Percentiles rank a stretch among this genome's conserved stretches.
Conservation (phyloP, 2,797 vertebrate genomes). For the Tenualosa thibaudeaui region DNA sequence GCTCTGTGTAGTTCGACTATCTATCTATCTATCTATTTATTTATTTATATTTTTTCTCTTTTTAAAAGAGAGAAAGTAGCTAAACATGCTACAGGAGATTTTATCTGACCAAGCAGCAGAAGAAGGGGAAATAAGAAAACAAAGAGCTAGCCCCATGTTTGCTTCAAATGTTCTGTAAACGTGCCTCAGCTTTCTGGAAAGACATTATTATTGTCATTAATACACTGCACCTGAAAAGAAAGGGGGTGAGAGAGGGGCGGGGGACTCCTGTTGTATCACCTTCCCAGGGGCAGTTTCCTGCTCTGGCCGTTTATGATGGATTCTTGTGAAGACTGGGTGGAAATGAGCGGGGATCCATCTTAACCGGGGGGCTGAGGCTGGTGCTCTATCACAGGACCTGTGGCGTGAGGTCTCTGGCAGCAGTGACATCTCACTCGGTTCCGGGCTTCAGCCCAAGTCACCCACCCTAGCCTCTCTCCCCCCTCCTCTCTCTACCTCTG, state of each 20-base stretch:
- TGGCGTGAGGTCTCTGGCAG: slow-evolving; percentile 29
- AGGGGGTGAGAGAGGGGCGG: background rate
- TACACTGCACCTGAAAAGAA: slow-evolving; percentile 15
- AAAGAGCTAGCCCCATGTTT: background rate
- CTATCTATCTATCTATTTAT: background rate
- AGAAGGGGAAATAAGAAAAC: too few species aligned
- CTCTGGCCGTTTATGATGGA: slow-evolving; percentile 40
- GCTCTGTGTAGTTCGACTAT: background rate
- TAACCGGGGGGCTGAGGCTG: slow-evolving; percentile 31
- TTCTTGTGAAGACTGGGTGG: slow-evolving; percentile 38
- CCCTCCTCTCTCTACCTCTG: background rate
- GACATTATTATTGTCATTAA: background rate
- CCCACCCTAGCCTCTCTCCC: background rate
- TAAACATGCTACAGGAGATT: background rate
- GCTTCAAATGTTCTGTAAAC: background rate
- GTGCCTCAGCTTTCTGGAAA: background rate
- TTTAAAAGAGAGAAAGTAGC: background rate
- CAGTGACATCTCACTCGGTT: slow-evolving; percentile 48
- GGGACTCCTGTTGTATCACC: slow-evolving; percentile 40
- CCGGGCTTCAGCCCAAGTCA: slow-evolving; percentile 4
- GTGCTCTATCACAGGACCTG: slow-evolving; percentile 6
- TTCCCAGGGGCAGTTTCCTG: slow-evolving; percentile 45
- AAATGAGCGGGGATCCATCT: slow-evolving; percentile 36
- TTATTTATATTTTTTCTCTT: background rate
- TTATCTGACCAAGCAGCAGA: background rate